These are phyloP conservation scores for Cantharis lateralis DNA, from an alignment of 2,888 invertebrate species.

Conservation along the genomic window DNA sequence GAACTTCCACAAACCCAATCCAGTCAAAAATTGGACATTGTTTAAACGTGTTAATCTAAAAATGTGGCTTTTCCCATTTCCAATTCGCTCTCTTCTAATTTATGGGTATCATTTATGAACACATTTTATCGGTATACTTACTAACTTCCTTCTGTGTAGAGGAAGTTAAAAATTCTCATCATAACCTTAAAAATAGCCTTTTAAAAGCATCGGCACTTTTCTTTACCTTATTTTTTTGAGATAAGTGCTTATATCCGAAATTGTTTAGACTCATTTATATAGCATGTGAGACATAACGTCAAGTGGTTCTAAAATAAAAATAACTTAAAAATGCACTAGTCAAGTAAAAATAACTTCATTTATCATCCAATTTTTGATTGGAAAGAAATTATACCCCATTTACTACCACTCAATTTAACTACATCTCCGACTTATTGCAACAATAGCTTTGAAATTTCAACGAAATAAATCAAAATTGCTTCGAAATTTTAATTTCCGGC, in stretches of 20 bases:
- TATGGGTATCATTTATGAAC: background rate
- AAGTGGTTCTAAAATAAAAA: slow-evolving; percentile 35
- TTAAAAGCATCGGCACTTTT: slow-evolving; percentile 34
- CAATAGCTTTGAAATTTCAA: slow-evolving; percentile 24
- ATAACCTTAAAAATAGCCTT: slow-evolving; percentile 22
- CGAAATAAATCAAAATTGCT: slow-evolving; percentile 33
- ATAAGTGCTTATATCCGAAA: slow-evolving; percentile 41
- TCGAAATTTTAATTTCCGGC: slow-evolving; percentile 42
- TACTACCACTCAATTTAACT: slow-evolving; percentile 21
- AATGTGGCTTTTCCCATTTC: background rate
- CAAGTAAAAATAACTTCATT: slow-evolving; percentile 24
- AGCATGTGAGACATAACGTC: slow-evolving; percentile 40
- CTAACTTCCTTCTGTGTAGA: background rate
- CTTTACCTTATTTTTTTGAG: slow-evolving; percentile 29
- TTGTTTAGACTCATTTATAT: slow-evolving; percentile 33
- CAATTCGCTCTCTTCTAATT: background rate
- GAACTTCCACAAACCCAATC: too few species aligned
- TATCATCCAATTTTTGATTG: slow-evolving; percentile 25
- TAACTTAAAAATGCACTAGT: slow-evolving; percentile 21
- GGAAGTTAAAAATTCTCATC: slow-evolving; percentile 2
- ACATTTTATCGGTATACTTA: background rate
- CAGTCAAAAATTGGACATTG: too few species aligned
- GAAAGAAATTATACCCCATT: slow-evolving; percentile 12
- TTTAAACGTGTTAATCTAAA: background rate
- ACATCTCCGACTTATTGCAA: slow-evolving; percentile 5